Conservation (phyloP, 2,113 vertebrate genomes). For the Pedionomus torquatus region DNA sequence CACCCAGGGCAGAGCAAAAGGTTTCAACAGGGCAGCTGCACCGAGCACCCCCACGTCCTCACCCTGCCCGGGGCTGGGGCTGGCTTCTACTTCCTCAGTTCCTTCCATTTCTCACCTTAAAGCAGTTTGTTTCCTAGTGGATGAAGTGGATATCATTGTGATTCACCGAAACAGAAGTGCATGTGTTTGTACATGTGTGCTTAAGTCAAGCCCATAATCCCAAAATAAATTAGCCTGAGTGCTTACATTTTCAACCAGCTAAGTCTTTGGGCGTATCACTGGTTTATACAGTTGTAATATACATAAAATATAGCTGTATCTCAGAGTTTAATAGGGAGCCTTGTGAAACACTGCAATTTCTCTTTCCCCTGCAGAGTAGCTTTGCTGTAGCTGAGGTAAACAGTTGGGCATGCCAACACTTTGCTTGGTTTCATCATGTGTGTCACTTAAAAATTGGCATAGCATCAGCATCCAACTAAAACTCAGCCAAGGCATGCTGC, state of each 20-base stretch:
- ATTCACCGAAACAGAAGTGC: not conserved
- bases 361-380: not conserved
- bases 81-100: not conserved
- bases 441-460: not conserved
- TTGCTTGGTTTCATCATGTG: not conserved
- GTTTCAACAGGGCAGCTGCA: not conserved
- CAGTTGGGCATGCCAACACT: not conserved
- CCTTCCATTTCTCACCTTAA: not conserved
- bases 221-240: not conserved
- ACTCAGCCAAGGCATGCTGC: not conserved
- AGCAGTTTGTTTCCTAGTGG: not conserved
- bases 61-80: not conserved
- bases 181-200: not conserved
- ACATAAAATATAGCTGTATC: not conserved
- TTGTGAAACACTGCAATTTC: not conserved
- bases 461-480: not conserved
- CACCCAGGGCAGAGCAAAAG: not conserved
- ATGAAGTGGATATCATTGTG: not conserved
- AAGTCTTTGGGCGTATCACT: not conserved
- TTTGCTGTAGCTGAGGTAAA: not conserved
- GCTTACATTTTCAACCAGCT: not conserved
- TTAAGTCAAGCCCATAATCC: not conserved
- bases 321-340: not conserved
- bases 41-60: rapidly evolving
- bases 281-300: not conserved